Percentiles rank a stretch among this genome's conserved stretches.
Conservation (phyloP, 2,113 vertebrate species). For the Sarotherodon lohbergeri region DNA sequence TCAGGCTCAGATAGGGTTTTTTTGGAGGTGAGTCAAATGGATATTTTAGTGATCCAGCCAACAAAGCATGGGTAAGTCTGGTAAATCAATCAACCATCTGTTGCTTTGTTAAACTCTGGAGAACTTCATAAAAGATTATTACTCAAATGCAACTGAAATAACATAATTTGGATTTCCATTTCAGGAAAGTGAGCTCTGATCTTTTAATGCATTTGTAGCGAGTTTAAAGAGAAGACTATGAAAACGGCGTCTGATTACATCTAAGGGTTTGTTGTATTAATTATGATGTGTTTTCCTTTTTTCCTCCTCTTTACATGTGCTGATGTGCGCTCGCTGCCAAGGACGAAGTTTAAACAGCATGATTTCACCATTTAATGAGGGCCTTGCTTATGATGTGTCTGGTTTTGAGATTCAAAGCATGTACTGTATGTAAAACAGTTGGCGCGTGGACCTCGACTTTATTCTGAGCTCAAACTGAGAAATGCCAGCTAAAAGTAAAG, state of each 20-base stretch:
- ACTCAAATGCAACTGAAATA: slow-evolving; percentile 43
- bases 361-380: slow-evolving; percentile 66
- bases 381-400: slow-evolving; percentile 61
- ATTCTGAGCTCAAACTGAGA: slow-evolving; percentile 45
- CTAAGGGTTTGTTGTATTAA: slow-evolving; percentile 64
- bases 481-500: slow-evolving; percentile 45
- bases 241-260: slow-evolving; percentile 56
- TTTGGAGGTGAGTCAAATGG: slow-evolving; percentile 26
- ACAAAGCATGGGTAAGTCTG: slow-evolving; percentile 18
- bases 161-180: slow-evolving; percentile 49
- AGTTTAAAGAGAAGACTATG: slow-evolving; percentile 44
- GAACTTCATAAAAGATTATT: slow-evolving; percentile 49
- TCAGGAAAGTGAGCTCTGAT: slow-evolving; percentile 41
- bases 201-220: slow-evolving; percentile 42
- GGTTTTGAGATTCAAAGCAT: slow-evolving; percentile 62
- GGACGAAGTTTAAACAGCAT: slow-evolving; percentile 67
- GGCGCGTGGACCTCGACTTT: slow-evolving; percentile 41
- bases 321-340: slow-evolving; percentile 60
- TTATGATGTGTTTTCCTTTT: slow-evolving; percentile 45
- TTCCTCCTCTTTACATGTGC: slow-evolving; percentile 39
- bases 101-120: slow-evolving; percentile 48
- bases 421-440: slow-evolving; percentile 66
- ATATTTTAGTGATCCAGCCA: slow-evolving; percentile 13
- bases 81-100: slow-evolving; percentile 53
- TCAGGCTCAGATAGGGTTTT: background rate